These are phyloP conservation scores for Cyclina sinensis DNA, from an alignment of 1,140 invertebrate genomes.

Conservation along the genomic window DNA sequence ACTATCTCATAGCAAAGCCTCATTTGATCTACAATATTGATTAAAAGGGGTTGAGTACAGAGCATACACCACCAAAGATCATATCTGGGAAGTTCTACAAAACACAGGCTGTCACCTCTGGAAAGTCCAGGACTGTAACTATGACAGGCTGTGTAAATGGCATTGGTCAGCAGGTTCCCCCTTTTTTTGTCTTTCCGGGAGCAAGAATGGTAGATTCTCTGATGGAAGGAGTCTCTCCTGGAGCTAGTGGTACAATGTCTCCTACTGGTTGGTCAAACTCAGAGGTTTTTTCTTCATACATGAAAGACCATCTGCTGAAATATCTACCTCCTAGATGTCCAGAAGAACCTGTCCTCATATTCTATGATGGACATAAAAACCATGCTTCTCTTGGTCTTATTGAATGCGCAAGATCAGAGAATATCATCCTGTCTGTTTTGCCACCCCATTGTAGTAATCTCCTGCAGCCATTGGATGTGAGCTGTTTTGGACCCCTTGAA, in stretches of 20 bases:
- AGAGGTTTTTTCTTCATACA: constrained; percentile 17
- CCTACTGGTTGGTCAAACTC: constrained; percentile 39
- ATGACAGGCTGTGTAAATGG: constrained; percentile 10
- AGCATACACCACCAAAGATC: too few relatives aligned
- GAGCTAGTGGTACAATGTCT: constrained; percentile 9
- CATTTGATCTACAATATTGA: too few relatives aligned
- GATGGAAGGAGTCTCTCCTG: constrained; percentile 52
- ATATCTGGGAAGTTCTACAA: too few relatives aligned
- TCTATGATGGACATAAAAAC: too few relatives aligned
- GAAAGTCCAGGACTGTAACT: constrained; percentile 13
- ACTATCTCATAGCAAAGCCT: too few relatives aligned
- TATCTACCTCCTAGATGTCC: background rate
- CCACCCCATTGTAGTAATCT: constrained; percentile 31
- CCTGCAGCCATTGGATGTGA: constrained; percentile 10
- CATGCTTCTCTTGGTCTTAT: constrained; percentile 4
- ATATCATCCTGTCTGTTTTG: too few relatives aligned
- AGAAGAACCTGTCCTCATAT: background rate
- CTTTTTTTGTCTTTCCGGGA: too few relatives aligned
- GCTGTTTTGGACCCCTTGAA: constrained; percentile 63
- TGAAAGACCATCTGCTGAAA: constrained; percentile 6
- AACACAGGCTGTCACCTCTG: too few relatives aligned
- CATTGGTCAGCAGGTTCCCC: too few relatives aligned
- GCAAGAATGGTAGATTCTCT: too few relatives aligned
- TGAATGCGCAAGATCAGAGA: background rate
- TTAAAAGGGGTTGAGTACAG: too few relatives aligned